Percentiles rank a stretch among this genome's conserved stretches.
These are phyloP conservation scores for Alviniconcha strummeri DNA, from an alignment of 2,888 invertebrate species.

Conservation along the genomic window DNA sequence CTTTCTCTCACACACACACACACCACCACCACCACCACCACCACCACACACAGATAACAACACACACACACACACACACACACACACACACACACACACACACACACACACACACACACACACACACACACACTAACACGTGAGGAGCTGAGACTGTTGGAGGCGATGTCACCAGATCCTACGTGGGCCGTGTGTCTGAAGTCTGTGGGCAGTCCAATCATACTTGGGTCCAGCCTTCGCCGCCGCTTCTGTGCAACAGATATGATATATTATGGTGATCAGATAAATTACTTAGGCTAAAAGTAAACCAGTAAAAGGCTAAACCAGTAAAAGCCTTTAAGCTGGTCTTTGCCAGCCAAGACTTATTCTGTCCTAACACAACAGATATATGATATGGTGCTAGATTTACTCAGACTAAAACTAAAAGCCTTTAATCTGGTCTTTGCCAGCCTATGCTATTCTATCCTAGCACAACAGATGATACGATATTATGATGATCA, in stretches of 20 bases:
- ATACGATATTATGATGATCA: no score
- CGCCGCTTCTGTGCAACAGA: conserved; percentile 43
- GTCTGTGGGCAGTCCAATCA: conserved; percentile 96
- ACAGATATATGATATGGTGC: no score
- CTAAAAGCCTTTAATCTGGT: no score
- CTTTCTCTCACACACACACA: neutral
- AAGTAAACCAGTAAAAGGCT: no score
- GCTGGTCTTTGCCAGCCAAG: no score
- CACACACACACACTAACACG: neutral
- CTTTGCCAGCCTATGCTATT: no score
- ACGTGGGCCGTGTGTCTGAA: conserved; percentile 95
- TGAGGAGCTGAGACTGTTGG: conserved; percentile 30
- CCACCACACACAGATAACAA: neutral
- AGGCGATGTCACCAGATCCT: conserved; percentile 91
- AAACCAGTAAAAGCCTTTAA: no score
- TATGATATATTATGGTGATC: neutral
- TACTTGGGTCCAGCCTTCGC: conserved; percentile 82
- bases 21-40: neutral
- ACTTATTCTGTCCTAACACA: no score
- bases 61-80: neutral
- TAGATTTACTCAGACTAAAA: no score
- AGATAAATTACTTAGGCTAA: neutral
- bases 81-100: neutral
- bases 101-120: neutral
- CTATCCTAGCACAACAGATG: no score